Evolutionary conservation across 2,888 invertebrate genomes (phyloP).

Genomic region (Esperia sulphurella): DNA sequence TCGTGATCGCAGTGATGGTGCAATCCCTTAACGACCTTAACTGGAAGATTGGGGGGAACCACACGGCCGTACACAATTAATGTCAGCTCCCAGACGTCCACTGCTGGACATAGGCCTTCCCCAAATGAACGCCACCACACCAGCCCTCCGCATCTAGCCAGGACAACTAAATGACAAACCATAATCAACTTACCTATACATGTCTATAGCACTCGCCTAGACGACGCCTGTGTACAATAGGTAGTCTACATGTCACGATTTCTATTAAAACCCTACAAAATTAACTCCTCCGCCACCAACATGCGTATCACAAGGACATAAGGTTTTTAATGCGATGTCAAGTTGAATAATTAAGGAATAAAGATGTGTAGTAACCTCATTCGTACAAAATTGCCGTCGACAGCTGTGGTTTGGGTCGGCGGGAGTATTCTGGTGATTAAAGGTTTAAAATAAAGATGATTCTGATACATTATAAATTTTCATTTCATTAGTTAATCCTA

Average conservation of each 20-base stretch:
- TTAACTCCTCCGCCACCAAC: slow-evolving; percentile 18
- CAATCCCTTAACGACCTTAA: no score
- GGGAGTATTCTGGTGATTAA: slow-evolving; percentile 1
- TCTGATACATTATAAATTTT: no score
- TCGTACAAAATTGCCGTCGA: slow-evolving; percentile 53
- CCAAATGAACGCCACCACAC: no score
- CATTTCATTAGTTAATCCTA: no score
- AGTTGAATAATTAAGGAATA: slow-evolving; percentile 22
- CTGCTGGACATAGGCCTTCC: no score
- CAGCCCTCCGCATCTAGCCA: no score
- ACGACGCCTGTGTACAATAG: slow-evolving; percentile 23
- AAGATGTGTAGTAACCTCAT: slow-evolving; percentile 56
- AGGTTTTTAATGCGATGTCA: slow-evolving; percentile 20
- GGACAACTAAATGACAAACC: slow-evolving; percentile 22
- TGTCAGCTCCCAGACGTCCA: no score
- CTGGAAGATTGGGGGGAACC: no score
- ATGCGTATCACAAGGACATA: slow-evolving; percentile 22
- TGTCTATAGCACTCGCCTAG: slow-evolving; percentile 39
- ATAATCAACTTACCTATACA: slow-evolving; percentile 26
- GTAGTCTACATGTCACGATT: slow-evolving; percentile 48
- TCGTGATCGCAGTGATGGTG: no score
- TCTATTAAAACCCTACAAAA: slow-evolving; percentile 46
- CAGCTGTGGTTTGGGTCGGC: slow-evolving; percentile 44
- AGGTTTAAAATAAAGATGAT: background rate
- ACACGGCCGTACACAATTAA: no score